Evolutionary conservation across 2,113 vertebrate genomes (phyloP).

Genomic region (Rhinogobius similis): DNA sequence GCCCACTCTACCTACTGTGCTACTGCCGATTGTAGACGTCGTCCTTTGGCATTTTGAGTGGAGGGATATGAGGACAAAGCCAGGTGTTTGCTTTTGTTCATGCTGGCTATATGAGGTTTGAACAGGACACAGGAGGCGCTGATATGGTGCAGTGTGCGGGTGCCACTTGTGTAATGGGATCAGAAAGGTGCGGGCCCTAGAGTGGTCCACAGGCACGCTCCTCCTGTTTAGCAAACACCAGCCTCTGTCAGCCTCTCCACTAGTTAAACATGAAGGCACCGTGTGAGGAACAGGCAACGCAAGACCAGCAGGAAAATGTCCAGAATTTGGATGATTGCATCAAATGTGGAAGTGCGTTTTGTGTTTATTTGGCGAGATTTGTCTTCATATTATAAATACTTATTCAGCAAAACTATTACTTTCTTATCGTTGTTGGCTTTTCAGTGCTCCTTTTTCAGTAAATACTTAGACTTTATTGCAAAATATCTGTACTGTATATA

Average conservation of each 20-base stretch:
- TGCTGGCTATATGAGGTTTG: constrained; percentile 12
- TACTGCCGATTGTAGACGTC: too few species aligned
- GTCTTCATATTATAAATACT: too few species aligned
- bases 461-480: too few species aligned
- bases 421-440: too few species aligned
- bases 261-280: constrained; percentile 40
- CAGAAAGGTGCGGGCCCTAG: constrained; percentile 36
- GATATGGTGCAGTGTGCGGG: constrained; percentile 22
- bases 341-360: background rate
- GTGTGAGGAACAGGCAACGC: constrained; percentile 2
- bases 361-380: too few species aligned
- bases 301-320: constrained; percentile 33
- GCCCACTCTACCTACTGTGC: too few species aligned
- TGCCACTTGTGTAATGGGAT: constrained; percentile 50
- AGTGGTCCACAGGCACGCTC: constrained; percentile 39
- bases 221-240: constrained; percentile 49
- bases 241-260: constrained; percentile 10
- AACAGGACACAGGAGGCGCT: constrained; percentile 9
- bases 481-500: too few species aligned
- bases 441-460: too few species aligned
- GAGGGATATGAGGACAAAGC: constrained; percentile 3
- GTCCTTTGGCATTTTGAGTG: background rate
- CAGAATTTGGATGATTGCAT: background rate
- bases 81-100: background rate
- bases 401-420: too few species aligned